A percentile compares a stretch with the other conserved stretches of the same genome.
These are phyloP conservation scores for Melitaea athalia DNA, from an alignment of 2,888 invertebrate genomes.

Conservation along the genomic window DNA sequence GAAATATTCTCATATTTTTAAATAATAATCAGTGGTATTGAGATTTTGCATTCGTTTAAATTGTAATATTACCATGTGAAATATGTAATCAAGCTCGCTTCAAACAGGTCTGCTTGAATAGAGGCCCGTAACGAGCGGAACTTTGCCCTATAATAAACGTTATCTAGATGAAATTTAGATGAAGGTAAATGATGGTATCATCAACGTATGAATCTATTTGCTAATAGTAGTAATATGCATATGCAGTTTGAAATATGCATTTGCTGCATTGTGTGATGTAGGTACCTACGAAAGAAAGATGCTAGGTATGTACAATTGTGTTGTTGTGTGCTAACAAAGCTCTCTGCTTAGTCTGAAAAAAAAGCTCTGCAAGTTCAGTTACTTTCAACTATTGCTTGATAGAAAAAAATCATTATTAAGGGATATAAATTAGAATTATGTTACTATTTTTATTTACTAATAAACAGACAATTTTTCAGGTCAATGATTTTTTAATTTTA, in stretches of 20 bases:
- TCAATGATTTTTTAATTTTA: too few species aligned
- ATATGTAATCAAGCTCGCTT: slow-evolving; percentile 68
- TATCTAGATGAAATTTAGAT: slow-evolving; percentile 38
- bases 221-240: slow-evolving; percentile 10
- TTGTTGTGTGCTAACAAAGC: too few species aligned
- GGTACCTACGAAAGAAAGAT: background rate
- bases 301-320: background rate
- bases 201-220: slow-evolving; percentile 21
- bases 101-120: slow-evolving; percentile 58
- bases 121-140: slow-evolving; percentile 54
- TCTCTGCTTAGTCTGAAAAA: too few species aligned
- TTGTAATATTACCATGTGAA: slow-evolving; percentile 59
- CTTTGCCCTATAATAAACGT: slow-evolving; percentile 47
- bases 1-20: background rate
- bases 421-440: too few species aligned
- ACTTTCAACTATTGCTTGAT: too few species aligned
- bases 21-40: background rate
- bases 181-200: slow-evolving; percentile 35
- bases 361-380: too few species aligned
- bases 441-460: too few species aligned
- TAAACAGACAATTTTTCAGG: too few species aligned
- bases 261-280: slow-evolving; percentile 8
- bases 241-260: slow-evolving; percentile 24
- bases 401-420: too few species aligned
- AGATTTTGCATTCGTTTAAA: slow-evolving; percentile 44